Evolutionary conservation across 2,113 vertebrate species (phyloP), one percentile per base, ranked within the genome.

Genomic region (Hiodon alosoides): DNA sequence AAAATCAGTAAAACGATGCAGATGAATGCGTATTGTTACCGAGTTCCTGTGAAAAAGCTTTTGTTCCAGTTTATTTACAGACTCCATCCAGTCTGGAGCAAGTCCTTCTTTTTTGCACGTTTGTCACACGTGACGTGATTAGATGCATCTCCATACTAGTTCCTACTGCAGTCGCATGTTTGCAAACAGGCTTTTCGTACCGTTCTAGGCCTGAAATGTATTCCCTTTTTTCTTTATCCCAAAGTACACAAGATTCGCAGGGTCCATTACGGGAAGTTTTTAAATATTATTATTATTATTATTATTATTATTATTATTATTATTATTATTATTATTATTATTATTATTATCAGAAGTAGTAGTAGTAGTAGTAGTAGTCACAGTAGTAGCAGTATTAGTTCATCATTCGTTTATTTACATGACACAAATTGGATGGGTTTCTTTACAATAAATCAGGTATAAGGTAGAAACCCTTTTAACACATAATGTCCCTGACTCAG

Each of bases 101-200:
- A 50, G 11, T 46, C 72, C 50, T 8, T 55, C 54, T 74, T 74
- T 61, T 62, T 66, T 66, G 72, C 48, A 55, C 67, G 48, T 66
- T 47, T 66, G 52, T 69, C 67, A 69, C 54, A 52, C 9, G 72
- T 74, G 61, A 74, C 61, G 64, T 57, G 61, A 66, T 9, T 52
- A 67, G 17, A 14, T 57, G 64, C 52, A 66, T 7, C 10, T 57
- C 48, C 72, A 54, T 17, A 14, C 54, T 66, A 47, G 13, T 73
- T 53, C 66, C 51, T 31, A 66, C 51, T 54, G 46, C 16, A 11
- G 51, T 13, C 47, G 51, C 72, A 66, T 66, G 72, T 66, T 52
- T 64, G 47, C 60, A 65, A 14, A 65, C 59, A 73, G 53, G 60
- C 48, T 53, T 52, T 53, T 62, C 62, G 13, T 16, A 14, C 5